Conservation (phyloP, 2,888 invertebrate genomes). For the Lymantria dispar region DNA sequence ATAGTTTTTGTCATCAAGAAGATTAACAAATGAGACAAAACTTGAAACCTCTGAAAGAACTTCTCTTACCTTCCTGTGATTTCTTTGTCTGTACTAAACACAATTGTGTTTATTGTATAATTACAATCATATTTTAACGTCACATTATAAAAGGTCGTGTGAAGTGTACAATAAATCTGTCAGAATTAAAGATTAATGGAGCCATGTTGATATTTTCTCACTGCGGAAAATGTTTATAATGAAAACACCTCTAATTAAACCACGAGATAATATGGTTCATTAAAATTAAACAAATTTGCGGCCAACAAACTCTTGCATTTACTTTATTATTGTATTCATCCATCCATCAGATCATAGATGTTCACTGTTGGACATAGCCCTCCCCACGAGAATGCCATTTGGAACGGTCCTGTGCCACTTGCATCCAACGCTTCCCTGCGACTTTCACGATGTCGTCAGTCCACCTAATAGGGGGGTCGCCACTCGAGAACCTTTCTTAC, state of each 20-base stretch:
- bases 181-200: conserved; percentile 32
- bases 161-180: conserved; percentile 43
- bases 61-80: neutral
- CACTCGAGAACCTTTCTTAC: too few relatives aligned
- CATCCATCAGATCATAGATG: too few relatives aligned
- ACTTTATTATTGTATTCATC: too few relatives aligned
- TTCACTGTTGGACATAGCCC: too few relatives aligned
- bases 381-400: too few relatives aligned
- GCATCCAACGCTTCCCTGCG: too few relatives aligned
- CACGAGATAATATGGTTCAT: neutral
- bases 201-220: neutral
- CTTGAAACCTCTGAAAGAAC: neutral
- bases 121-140: conserved; percentile 25
- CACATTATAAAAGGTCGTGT: conserved; percentile 38
- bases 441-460: too few relatives aligned
- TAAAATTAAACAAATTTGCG: too few relatives aligned
- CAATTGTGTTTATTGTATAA: neutral
- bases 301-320: too few relatives aligned
- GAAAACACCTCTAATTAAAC: neutral
- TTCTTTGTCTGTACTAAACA: neutral
- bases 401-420: too few relatives aligned
- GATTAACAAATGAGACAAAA: neutral
- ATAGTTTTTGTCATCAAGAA: too few relatives aligned
- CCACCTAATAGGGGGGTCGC: too few relatives aligned
- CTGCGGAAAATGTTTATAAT: neutral